phyloP scores from a whole-genome alignment of 2,888 invertebrate genomes.

The Ennomos erosarius region DNA sequence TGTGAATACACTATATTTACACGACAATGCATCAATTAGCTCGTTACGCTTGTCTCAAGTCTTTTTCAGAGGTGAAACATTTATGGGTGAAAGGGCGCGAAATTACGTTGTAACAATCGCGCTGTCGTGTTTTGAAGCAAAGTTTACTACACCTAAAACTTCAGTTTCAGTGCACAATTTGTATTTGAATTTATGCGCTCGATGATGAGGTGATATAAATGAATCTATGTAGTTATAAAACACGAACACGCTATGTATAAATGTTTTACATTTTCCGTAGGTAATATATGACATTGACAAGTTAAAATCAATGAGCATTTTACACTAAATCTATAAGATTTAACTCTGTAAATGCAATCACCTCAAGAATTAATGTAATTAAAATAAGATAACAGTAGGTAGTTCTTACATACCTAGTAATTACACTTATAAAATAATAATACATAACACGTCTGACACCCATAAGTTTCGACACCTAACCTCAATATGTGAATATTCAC shows the following conservation, averaged over 20 bases:
- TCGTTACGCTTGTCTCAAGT: slow-evolving; percentile 14
- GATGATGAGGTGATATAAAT: background rate
- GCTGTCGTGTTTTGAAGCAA: slow-evolving; percentile 39
- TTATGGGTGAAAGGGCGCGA: slow-evolving; percentile 82
- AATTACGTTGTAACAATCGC: slow-evolving; percentile 59
- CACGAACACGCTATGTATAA: background rate
- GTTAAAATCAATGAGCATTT: slow-evolving; percentile 58
- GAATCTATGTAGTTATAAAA: background rate
- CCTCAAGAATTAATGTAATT: background rate
- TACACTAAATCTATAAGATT: slow-evolving; percentile 36
- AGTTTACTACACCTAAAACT: slow-evolving; percentile 41
- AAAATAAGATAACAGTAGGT: slow-evolving; percentile 8
- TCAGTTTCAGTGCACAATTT: slow-evolving; percentile 2
- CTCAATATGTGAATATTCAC: slow-evolving; percentile 73
- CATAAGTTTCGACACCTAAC: slow-evolving; percentile 77
- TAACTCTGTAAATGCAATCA: slow-evolving; percentile 6
- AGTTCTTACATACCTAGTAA: slow-evolving; percentile 2
- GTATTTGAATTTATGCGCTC: slow-evolving; percentile 1
- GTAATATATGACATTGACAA: slow-evolving; percentile 65
- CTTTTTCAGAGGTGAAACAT: slow-evolving; percentile 31
- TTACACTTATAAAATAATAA: slow-evolving; percentile 31
- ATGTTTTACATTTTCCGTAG: slow-evolving; percentile 12
- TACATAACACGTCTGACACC: slow-evolving; percentile 56
- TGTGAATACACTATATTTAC: slow-evolving; percentile 2
- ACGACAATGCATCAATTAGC: background rate